These are phyloP conservation scores for Drosophila pseudoananassae DNA, from an alignment of 1,140 invertebrate genomes.

Conservation along the genomic window DNA sequence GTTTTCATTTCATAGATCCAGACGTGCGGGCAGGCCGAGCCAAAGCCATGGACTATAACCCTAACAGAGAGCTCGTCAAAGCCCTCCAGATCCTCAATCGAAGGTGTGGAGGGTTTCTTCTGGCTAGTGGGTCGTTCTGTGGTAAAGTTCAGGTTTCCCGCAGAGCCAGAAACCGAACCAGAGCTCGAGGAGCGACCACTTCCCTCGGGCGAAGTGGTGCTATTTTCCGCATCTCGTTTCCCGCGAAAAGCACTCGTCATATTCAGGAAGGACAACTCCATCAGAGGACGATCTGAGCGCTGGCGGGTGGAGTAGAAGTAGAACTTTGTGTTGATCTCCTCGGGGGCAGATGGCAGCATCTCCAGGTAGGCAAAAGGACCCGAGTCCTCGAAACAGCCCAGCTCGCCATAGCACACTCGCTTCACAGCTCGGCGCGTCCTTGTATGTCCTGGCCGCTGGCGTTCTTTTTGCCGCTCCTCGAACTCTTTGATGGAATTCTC, in stretches of 20 bases:
- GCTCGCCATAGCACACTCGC: conserved; percentile 93
- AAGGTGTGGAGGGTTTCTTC: conserved; percentile 49
- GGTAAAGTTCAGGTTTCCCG: conserved; percentile 9
- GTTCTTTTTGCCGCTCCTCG: conserved; percentile 50
- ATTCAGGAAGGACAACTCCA: conserved; percentile 88
- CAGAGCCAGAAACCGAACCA: not conserved
- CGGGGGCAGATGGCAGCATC: conserved; percentile 93
- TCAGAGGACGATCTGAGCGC: conserved; percentile 87
- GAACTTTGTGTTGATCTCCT: conserved; percentile 94
- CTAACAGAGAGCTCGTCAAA: conserved; percentile 88
- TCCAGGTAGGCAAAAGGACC: conserved; percentile 96
- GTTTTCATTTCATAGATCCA: conserved; percentile 97
- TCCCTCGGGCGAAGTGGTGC: conserved; percentile 1
- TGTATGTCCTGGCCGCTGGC: conserved; percentile 37
- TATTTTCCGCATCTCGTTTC: conserved; percentile 49
- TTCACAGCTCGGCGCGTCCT: conserved; percentile 87
- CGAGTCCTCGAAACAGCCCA: conserved; percentile 97
- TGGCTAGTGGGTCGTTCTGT: conserved; percentile 41
- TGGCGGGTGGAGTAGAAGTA: conserved; percentile 87
- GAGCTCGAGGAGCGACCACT: conserved; percentile 4
- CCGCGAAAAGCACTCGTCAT: conserved; percentile 85
- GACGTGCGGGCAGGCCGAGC: conserved; percentile 93
- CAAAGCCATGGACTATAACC: conserved; percentile 97
- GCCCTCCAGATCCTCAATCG: conserved; percentile 74
- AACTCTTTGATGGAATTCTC: conserved; percentile 56